Percentiles rank a stretch among this genome's conserved stretches.
Conservation (phyloP, 2,888 invertebrate species). For the Apoderus coryli region DNA sequence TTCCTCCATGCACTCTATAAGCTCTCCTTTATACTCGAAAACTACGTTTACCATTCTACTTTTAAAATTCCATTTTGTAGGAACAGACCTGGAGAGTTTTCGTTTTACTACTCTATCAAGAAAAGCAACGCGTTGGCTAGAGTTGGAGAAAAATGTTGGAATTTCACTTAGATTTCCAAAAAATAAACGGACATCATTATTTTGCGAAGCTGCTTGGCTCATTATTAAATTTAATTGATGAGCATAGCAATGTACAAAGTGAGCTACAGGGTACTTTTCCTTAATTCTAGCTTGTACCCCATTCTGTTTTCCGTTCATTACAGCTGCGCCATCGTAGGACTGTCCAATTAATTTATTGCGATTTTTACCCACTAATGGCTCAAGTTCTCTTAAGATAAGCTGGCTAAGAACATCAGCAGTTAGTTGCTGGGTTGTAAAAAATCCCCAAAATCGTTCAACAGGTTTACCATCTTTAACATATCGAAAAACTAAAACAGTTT, state of each 20-base stretch:
- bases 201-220: conserved; percentile 3
- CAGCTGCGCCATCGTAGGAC: conserved; percentile 3
- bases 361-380: conserved; percentile 1
- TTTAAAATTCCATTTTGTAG: conserved; percentile 8
- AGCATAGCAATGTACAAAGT: conserved; percentile 2
- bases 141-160: conserved; percentile 7
- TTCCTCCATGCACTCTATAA: conserved; percentile 7
- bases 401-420: conserved; percentile 2
- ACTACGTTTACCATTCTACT: conserved; percentile 5
- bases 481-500: conserved; percentile 3
- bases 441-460: conserved; percentile 2
- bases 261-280: conserved; percentile 1
- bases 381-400: conserved; percentile 2
- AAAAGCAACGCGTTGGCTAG: conserved; percentile 7
- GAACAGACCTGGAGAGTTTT: conserved; percentile 6
- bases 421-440: neutral
- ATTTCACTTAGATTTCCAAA: conserved; percentile 7
- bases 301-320: conserved; percentile 2
- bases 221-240: conserved; percentile 3
- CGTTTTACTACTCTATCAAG: conserved; percentile 5
- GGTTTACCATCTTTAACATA: conserved; percentile 2
- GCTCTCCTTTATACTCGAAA: conserved; percentile 4
- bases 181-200: conserved; percentile 5
- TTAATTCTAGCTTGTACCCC: conserved; percentile 3
- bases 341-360: conserved; percentile 1